These are phyloP conservation scores for Oxyruncus cristatus DNA, from an alignment of 2,113 vertebrate genomes.

Conservation along the genomic window DNA sequence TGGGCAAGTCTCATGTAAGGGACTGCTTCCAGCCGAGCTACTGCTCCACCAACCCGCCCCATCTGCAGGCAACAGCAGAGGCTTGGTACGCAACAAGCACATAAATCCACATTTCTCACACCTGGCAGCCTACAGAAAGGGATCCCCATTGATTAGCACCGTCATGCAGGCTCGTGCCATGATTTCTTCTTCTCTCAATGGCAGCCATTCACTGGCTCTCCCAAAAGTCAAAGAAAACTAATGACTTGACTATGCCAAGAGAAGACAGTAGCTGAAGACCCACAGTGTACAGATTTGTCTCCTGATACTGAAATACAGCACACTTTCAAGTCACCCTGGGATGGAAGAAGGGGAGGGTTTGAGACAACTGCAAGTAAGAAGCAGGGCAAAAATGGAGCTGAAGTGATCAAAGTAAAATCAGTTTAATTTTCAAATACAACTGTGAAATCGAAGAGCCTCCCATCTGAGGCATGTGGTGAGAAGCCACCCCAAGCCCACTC, in stretches of 20 bases:
- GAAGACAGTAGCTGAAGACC: not conserved
- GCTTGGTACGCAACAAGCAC: not conserved
- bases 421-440: not conserved
- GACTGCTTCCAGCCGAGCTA: not conserved
- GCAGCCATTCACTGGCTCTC: not conserved
- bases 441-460: not conserved
- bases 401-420: accelerated
- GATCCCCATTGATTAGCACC: not conserved
- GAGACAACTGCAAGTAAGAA: not conserved
- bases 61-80: not conserved
- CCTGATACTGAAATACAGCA: not conserved
- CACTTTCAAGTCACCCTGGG: not conserved
- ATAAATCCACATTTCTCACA: not conserved
- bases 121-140: not conserved
- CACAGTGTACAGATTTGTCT: not conserved
- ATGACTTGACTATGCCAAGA: not conserved
- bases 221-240: not conserved
- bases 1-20: accelerated
- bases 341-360: not conserved
- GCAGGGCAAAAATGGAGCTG: not conserved
- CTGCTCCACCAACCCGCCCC: not conserved
- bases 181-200: not conserved
- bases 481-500: not conserved
- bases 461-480: not conserved
- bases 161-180: accelerated